Evolutionary conservation across 2,888 invertebrate species (phyloP), one percentile per base, ranked within the genome.

Genomic region (Arrhopalites spinosus): DNA sequence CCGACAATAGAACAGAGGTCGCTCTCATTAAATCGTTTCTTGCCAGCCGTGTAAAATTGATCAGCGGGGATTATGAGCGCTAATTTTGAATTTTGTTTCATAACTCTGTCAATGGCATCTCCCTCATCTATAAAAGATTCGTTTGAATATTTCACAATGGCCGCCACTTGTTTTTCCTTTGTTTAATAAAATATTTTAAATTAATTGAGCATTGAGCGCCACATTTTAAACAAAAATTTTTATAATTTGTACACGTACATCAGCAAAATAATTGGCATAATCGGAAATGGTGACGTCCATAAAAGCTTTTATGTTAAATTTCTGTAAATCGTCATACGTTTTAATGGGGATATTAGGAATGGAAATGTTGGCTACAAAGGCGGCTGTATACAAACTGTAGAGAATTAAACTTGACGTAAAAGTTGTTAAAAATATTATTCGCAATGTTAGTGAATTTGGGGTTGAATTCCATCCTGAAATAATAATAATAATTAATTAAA

Each of bases 361-460:
- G 30, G 70, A 70, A 13, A 70, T 70, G 36, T 53, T 13, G 1
- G 70, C 70, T 2, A 70, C 70, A 23, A 70, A 70, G 30, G 50
- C 70, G 2, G 56, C 70, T 1, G 70, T 70, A 20, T 70, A 70
- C 7, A 56, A 36, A 7, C 27, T 30, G 30, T 36, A 56, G 17
- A 70, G 7, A 1, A 70, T 7, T 25, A 59, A 56, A 36, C 59
- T 70, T 30, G 70, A 23, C 1, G 20, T 15, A 3, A 56, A 15
- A 0, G 23, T 36, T 30, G n/a, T 70, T 11, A 56, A 11, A 15
- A 53, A 36, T 1, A 70, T 17, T 1, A 70, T 27, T 0, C 70
- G 56, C 2, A 56, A 7, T 30, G 56, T 17, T 11, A 20, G 0
- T 1, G 15, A 7, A 5, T n/a, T 13, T 1, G 70, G 30, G 29